A percentile compares a stretch with the other conserved stretches of the same genome.
phyloP scores from a whole-genome alignment of 2,797 vertebrate species.

The Morelia viridis region DNA sequence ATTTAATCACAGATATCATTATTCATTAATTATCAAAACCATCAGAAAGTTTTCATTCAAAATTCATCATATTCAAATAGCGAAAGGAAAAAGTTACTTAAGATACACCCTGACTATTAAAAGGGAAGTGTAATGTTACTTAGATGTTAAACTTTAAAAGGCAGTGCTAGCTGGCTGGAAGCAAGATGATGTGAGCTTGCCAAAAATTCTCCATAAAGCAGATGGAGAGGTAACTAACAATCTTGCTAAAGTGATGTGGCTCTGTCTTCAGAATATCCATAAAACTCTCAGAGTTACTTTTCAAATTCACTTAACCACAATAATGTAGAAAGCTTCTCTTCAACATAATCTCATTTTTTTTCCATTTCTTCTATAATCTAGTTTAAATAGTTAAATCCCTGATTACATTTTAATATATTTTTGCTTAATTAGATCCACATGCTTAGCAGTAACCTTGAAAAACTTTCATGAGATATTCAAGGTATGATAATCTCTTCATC shows the following conservation, averaged over 20 bases:
- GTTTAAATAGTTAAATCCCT: slow-evolving; percentile 24
- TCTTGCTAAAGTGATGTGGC: slow-evolving; percentile 58
- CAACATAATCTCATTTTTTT: not conserved
- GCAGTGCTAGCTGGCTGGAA: slow-evolving; percentile 54
- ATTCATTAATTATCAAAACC: not conserved
- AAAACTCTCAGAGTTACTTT: slow-evolving; percentile 35
- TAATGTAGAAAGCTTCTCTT: slow-evolving; percentile 9
- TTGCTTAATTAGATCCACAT: slow-evolving; percentile 13
- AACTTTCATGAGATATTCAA: not conserved
- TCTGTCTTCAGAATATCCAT: slow-evolving; percentile 32
- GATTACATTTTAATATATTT: slow-evolving; percentile 21
- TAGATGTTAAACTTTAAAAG: slow-evolving; percentile 55
- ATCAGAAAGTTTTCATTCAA: not conserved
- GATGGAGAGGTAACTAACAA: slow-evolving; percentile 41
- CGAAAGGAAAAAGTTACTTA: slow-evolving; percentile 18
- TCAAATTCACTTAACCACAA: slow-evolving; percentile 35
- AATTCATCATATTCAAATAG: slow-evolving; percentile 16
- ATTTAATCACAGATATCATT: slow-evolving; percentile 19
- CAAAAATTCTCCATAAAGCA: slow-evolving; percentile 54
- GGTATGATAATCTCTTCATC: not conserved
- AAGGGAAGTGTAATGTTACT: slow-evolving; percentile 41
- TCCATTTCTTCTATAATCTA: not conserved
- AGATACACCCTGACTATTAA: slow-evolving; percentile 38
- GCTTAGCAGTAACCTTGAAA: slow-evolving; percentile 8
- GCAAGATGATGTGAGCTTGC: slow-evolving; percentile 44